phyloP scores from a whole-genome alignment of 2,113 vertebrate species.

The Hippocampus comes region DNA sequence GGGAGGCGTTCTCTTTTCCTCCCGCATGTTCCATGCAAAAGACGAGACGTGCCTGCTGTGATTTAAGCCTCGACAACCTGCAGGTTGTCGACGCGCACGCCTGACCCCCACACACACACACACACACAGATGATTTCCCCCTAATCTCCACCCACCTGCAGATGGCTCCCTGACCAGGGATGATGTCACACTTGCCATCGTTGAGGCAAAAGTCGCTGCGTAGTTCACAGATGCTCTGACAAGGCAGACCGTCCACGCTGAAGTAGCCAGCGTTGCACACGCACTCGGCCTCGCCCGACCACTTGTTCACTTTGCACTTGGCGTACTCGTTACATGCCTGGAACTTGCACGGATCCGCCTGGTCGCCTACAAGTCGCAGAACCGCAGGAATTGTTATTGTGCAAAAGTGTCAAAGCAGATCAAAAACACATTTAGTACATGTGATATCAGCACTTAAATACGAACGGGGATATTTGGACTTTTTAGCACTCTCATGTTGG shows the following conservation, averaged over 20 bases:
- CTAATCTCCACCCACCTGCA: constrained; percentile 80
- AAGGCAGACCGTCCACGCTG: constrained; percentile 86
- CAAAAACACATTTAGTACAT: neutral
- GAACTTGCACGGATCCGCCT: constrained; percentile 94
- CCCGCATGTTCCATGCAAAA: neutral
- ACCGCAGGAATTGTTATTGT: neutral
- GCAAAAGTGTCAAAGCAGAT: neutral
- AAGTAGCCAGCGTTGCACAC: constrained; percentile 90
- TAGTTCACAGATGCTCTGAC: constrained; percentile 91
- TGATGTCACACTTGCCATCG: constrained; percentile 94
- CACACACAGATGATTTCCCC: constrained; percentile 20
- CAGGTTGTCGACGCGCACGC: constrained; percentile 14
- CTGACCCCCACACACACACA: neutral
- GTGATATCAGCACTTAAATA: neutral
- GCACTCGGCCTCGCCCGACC: constrained; percentile 89
- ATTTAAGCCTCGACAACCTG: constrained; percentile 10
- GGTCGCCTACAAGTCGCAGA: constrained; percentile 75
- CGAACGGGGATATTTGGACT: neutral
- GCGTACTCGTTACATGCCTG: constrained; percentile 96
- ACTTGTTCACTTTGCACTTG: constrained; percentile 84
- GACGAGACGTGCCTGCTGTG: neutral
- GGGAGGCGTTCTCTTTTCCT: neutral
- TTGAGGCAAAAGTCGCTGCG: constrained; percentile 90
- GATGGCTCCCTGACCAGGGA: constrained; percentile 91
- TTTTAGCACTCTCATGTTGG: neutral